A percentile compares a stretch with the other conserved stretches of the same genome.
Conservation (phyloP, 1,140 invertebrate genomes). For the Glomeris maerens region DNA sequence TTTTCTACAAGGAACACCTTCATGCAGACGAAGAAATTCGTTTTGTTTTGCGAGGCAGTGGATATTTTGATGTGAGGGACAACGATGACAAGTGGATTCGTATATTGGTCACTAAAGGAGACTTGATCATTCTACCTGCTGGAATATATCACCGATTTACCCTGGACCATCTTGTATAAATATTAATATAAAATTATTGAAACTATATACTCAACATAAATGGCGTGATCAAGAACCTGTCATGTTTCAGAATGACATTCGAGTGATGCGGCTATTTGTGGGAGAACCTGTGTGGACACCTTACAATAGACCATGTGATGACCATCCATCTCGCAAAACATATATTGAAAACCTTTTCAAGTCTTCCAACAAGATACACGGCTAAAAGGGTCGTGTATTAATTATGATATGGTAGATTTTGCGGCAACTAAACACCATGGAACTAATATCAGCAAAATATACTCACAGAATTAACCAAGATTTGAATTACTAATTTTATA, state of each 20-base stretch:
- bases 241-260: slow-evolving; percentile 64
- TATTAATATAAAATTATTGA: slow-evolving; percentile 9
- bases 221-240: not conserved
- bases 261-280: slow-evolving; percentile 71
- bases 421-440: no score
- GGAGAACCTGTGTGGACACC: slow-evolving; percentile 87
- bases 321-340: slow-evolving; percentile 57
- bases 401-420: no score
- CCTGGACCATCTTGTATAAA: slow-evolving; percentile 57
- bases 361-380: not conserved
- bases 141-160: slow-evolving; percentile 98
- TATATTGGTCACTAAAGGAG: slow-evolving; percentile 66
- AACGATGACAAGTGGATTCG: slow-evolving; percentile 82
- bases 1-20: slow-evolving; percentile 84
- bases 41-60: slow-evolving; percentile 65
- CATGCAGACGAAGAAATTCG: slow-evolving; percentile 97
- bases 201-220: not conserved
- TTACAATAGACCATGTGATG: slow-evolving; percentile 71
- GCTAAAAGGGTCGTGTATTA: no score
- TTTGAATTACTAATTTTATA: no score
- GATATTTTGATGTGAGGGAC: slow-evolving; percentile 94
- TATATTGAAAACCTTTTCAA: slow-evolving; percentile 32
- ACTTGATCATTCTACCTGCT: slow-evolving; percentile 83
- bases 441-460: no score
- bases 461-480: no score